phyloP scores from a whole-genome alignment of 1,140 invertebrate species.

The Drosophila miranda region DNA sequence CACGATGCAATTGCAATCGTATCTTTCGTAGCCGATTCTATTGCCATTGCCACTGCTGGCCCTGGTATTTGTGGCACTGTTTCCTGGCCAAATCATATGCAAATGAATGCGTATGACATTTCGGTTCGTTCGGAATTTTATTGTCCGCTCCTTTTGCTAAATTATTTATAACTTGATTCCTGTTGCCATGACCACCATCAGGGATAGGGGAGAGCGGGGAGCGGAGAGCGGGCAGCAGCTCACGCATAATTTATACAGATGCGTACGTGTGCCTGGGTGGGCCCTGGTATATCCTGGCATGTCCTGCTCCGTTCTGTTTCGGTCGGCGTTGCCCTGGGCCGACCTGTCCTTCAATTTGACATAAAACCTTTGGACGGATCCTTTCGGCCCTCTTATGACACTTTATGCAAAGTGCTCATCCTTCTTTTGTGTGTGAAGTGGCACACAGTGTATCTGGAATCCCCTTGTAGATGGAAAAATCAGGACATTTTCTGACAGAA shows the following conservation, averaged over 20 bases:
- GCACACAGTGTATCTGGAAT: too few relatives aligned
- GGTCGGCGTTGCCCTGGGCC: conserved; percentile 33
- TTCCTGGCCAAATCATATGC: conserved; percentile 67
- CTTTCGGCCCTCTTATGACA: conserved; percentile 47
- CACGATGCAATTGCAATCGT: conserved; percentile 29
- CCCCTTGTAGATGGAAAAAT: too few relatives aligned
- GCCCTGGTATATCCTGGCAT: neutral
- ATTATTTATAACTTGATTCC: conserved; percentile 80
- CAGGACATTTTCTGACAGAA: too few relatives aligned
- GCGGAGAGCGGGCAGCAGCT: conserved; percentile 8
- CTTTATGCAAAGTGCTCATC: conserved; percentile 68
- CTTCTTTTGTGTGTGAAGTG: neutral
- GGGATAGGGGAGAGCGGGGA: neutral
- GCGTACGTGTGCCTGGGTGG: conserved; percentile 8
- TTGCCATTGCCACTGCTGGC: neutral
- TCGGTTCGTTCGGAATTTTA: conserved; percentile 77
- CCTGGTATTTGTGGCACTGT: neutral
- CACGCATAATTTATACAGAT: conserved; percentile 61
- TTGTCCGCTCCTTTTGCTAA: conserved; percentile 75
- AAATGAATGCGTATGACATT: conserved; percentile 80
- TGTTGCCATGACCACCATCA: conserved; percentile 49
- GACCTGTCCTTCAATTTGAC: conserved; percentile 72
- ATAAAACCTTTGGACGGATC: conserved; percentile 70
- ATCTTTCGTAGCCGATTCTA: conserved; percentile 1
- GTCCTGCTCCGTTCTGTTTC: neutral